Base-by-base conservation (phyloP, 2,797 vertebrate species). In the Neosalanx taihuensis region DNA sequence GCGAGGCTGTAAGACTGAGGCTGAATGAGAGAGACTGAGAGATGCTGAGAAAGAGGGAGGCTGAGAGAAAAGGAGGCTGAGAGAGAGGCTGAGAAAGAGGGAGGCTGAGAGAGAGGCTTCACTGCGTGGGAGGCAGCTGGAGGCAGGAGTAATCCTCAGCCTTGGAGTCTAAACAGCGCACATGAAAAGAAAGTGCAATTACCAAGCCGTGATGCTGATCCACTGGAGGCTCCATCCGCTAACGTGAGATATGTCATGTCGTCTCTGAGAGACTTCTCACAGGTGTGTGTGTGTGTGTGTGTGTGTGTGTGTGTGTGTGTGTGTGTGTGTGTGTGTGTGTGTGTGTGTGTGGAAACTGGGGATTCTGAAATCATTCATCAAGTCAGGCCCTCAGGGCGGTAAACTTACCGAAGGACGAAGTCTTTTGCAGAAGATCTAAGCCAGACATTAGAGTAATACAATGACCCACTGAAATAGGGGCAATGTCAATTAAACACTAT, bases 161-260 rank as follows among this genome's bases (percentile, higher is more conserved):
- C 76, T 78, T 68, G 1, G 60, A 84, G 81, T 86, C 86, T 85
- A 86, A 88, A 84, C 85, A 85, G 77, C 71, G 80, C 73, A 78
- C 87, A 90, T 88, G 74, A 89, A 88, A 88, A 83, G 77, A 82
- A 76, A 86, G 83, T 78, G 79, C 83, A 89, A 90, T 90, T 88
- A 89, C 70, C 71, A 66, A 73, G 77, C 77, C 73, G 83, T 72
- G 83, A 87, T 87, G 69, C 83, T 84, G 79, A 91, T 87, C 85
- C 88, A 80, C 65, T 70, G 74, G 77, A 86, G 17, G 69, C 76
- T 81, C 75, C 67, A 69, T 37, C 67, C 84, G 83, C 86, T 88
- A 81, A 89, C 71, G 7, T 66, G 33, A 49, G 70, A 72, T 46
- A 65, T 62, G 70, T 62, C 64, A 71, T 77, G 56, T 72, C 46